Evolutionary conservation across 2,888 invertebrate species (phyloP).

Genomic region (Lasius platythorax): DNA sequence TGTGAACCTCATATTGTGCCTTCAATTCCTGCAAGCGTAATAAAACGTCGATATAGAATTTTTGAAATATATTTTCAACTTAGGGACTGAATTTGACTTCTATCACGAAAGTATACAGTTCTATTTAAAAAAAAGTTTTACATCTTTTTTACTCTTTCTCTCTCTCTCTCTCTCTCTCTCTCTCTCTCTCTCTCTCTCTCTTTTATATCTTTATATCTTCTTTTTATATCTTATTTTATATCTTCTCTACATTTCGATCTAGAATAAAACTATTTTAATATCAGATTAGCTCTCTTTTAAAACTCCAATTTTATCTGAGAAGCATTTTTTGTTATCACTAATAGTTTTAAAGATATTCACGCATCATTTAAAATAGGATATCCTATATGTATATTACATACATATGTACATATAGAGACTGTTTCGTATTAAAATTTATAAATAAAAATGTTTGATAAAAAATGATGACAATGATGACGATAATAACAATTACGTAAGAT

Average conservation of each 20-base stretch:
- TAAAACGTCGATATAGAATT: background rate
- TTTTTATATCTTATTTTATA: background rate
- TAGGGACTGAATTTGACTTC: background rate
- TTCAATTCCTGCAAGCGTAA: conserved; percentile 89
- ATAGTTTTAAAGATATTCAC: background rate
- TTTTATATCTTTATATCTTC: too few species aligned
- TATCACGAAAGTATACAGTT: background rate
- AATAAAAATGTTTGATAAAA: background rate
- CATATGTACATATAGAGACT: background rate
- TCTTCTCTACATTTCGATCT: background rate
- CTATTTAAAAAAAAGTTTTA: background rate
- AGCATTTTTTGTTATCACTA: background rate
- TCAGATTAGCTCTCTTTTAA: background rate
- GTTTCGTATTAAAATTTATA: background rate
- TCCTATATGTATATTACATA: background rate
- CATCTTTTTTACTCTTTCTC: too few species aligned
- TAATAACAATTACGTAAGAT: conserved; percentile 7
- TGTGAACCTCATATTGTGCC: conserved; percentile 94
- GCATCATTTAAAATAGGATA: background rate
- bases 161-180: too few species aligned
- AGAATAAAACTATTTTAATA: background rate
- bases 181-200: too few species aligned
- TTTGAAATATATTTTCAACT: background rate
- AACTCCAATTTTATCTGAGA: background rate
- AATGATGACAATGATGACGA: background rate